Evolutionary conservation across 2,888 invertebrate species (phyloP).

Genomic region (Ochropleura leucogaster): DNA sequence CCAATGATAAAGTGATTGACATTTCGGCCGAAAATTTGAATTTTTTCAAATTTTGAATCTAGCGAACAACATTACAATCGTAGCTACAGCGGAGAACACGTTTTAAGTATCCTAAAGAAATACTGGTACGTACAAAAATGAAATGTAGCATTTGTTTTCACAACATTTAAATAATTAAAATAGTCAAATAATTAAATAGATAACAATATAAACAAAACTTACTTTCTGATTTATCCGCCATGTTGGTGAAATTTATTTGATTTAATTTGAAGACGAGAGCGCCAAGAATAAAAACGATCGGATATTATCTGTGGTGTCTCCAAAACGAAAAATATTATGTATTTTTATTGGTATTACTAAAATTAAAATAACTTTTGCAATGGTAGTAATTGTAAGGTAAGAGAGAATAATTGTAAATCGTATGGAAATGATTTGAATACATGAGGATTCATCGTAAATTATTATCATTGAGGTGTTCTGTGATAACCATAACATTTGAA

Average conservation of each 20-base stretch:
- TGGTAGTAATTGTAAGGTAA: too few relatives aligned
- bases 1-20: slow-evolving; percentile 77
- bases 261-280: slow-evolving; percentile 83
- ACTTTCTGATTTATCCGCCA: slow-evolving; percentile 95
- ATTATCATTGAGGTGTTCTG: background rate
- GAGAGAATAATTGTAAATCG: background rate
- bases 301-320: slow-evolving; percentile 57
- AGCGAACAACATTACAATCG: slow-evolving; percentile 73
- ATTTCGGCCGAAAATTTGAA: slow-evolving; percentile 86
- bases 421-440: background rate
- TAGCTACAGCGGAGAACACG: slow-evolving; percentile 50
- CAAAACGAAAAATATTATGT: background rate
- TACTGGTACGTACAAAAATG: slow-evolving; percentile 57
- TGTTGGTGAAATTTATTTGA: slow-evolving; percentile 91
- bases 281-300: slow-evolving; percentile 79
- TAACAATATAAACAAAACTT: slow-evolving; percentile 89
- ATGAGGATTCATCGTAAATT: background rate
- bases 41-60: slow-evolving; percentile 90
- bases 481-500: background rate
- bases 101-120: slow-evolving; percentile 43
- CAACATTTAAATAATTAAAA: slow-evolving; percentile 18
- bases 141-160: slow-evolving; percentile 44
- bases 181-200: slow-evolving; percentile 58
- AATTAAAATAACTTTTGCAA: background rate
- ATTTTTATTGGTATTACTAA: background rate